These are phyloP conservation scores for Lasioglossum baleicum DNA, from an alignment of 1,140 invertebrate genomes.

Conservation along the genomic window DNA sequence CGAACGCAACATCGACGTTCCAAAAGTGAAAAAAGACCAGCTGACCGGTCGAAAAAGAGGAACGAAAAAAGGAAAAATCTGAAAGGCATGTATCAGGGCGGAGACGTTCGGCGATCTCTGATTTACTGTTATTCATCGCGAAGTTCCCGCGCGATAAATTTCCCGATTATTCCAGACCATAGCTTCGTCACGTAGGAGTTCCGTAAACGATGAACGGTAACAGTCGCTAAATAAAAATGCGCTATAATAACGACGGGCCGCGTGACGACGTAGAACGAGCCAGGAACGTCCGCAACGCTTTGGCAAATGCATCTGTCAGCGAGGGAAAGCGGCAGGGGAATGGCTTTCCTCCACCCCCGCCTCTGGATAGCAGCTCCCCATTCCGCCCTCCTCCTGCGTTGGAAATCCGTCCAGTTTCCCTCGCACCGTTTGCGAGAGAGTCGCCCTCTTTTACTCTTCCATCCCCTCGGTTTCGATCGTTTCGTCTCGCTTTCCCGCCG, in stretches of 20 bases:
- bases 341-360: conserved; percentile 66
- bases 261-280: conserved; percentile 62
- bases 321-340: conserved; percentile 71
- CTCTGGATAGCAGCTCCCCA: too few relatives aligned
- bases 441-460: conserved; percentile 52
- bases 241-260: conserved; percentile 64
- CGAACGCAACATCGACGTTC: too few relatives aligned
- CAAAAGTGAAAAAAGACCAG: too few relatives aligned
- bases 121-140: conserved; percentile 2
- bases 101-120: not conserved
- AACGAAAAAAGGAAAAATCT: too few relatives aligned
- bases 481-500: conserved; percentile 55
- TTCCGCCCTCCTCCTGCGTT: conserved; percentile 23
- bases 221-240: conserved; percentile 65
- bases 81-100: too few relatives aligned
- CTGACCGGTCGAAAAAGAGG: too few relatives aligned
- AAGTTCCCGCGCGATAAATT: conserved; percentile 21
- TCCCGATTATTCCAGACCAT: conserved; percentile 38
- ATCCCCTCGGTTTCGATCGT: conserved; percentile 53
- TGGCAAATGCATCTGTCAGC: conserved; percentile 75
- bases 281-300: conserved; percentile 69
- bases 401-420: conserved; percentile 54
- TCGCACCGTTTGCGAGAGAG: conserved; percentile 44
- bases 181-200: conserved; percentile 34
- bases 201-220: conserved; percentile 32